Evolutionary conservation across 64 coral and sea anemone species (phyloP).

Genomic region (Cladopsammia gracilis): DNA sequence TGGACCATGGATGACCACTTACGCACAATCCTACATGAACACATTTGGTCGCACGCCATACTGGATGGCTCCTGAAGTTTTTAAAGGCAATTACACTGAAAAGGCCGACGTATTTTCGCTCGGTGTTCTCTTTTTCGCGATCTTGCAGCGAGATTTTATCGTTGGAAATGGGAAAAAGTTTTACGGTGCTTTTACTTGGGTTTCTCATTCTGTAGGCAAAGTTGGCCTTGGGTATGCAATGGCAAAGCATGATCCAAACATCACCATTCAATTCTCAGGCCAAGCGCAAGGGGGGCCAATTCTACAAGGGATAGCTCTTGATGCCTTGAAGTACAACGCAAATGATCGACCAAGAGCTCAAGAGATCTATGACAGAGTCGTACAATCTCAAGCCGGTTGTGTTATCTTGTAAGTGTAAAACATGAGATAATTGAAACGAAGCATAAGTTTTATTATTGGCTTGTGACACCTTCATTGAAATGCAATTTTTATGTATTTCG

Average conservation of each 20-base stretch:
- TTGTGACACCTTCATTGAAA: no score
- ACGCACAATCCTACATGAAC: conserved; percentile 61
- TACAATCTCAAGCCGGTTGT: no score
- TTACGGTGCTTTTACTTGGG: conserved; percentile 52
- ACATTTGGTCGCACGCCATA: conserved; percentile 43
- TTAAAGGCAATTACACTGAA: conserved; percentile 53
- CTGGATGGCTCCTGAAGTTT: conserved; percentile 82
- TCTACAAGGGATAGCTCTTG: conserved; percentile 17
- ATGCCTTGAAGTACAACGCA: conserved; percentile 51
- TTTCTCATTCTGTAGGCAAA: neutral
- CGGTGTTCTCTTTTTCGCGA: conserved; percentile 71
- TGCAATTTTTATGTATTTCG: no score
- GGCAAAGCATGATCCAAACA: neutral
- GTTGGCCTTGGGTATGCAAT: conserved; percentile 77
- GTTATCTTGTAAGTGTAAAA: no score
- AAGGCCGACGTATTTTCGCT: conserved; percentile 86
- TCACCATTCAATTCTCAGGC: conserved; percentile 2
- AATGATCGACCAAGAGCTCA: conserved; percentile 20
- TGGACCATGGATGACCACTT: neutral
- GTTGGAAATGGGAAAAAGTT: neutral
- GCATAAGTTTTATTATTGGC: no score
- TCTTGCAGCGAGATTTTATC: conserved; percentile 55
- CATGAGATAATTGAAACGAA: no score
- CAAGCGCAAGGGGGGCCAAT: conserved; percentile 1
- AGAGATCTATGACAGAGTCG: neutral